Percentiles rank a stretch among this genome's conserved stretches.
Evolutionary conservation across 2,113 vertebrate genomes (phyloP).

Genomic region (Oriolus oriolus): DNA sequence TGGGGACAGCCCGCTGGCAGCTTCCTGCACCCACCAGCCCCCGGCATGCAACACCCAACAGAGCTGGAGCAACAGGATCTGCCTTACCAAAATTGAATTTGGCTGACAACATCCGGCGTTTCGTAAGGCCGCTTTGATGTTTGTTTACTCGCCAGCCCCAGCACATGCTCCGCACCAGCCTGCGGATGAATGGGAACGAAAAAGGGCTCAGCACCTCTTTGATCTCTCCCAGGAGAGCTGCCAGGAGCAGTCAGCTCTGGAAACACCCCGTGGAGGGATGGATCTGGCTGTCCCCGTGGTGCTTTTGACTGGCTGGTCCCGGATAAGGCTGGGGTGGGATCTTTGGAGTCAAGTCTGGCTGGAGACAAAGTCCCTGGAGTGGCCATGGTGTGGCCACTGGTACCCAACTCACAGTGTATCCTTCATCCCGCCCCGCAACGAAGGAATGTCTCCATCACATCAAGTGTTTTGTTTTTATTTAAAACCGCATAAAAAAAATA

Average conservation of each 20-base stretch:
- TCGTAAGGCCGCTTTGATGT: background rate
- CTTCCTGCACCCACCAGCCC: conserved; percentile 32
- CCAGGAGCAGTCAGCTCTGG: background rate
- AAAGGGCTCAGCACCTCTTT: background rate
- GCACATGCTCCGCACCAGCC: conserved; percentile 25
- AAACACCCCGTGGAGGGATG: background rate
- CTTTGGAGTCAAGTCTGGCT: background rate
- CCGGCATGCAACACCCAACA: background rate
- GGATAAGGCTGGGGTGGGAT: background rate
- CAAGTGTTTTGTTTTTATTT: conserved; percentile 77
- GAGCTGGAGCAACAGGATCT: conserved; percentile 48
- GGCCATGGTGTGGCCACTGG: background rate
- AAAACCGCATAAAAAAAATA: conserved; percentile 81
- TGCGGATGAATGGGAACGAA: background rate
- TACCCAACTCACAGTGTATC: background rate
- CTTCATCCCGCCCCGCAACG: background rate
- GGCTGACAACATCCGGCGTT: conserved; percentile 41
- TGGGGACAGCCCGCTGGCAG: background rate
- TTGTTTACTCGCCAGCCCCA: conserved; percentile 10
- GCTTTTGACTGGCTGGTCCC: background rate
- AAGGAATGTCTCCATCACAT: conserved; percentile 14
- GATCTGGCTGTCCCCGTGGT: background rate
- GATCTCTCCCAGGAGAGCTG: background rate
- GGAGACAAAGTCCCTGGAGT: too few relatives aligned
- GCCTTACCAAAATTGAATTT: background rate